Evolutionary conservation across 2,797 vertebrate genomes (phyloP), one percentile per base, ranked within the genome.

Genomic region (Pipistrellus pygmaeus): DNA sequence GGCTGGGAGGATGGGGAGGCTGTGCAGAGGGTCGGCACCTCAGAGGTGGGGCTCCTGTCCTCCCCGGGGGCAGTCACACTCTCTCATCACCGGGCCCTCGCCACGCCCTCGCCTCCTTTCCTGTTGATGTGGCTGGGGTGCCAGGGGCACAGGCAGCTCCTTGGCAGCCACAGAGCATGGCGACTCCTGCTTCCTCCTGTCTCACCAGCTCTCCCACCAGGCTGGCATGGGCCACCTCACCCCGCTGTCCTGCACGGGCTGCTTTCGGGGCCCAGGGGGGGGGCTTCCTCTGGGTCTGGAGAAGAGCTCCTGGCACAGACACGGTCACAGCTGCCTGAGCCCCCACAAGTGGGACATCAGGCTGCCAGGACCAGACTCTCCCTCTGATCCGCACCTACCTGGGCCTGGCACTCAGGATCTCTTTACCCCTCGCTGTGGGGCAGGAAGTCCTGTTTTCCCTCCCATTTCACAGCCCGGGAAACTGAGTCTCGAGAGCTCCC

Each of bases 211-310:
- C 57, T 32, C 44, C 55, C 4, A 5, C 0, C 12, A 18, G 55
- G 23, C 46, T 10, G 23, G 20, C 14, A 1, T 0, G 3, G 55
- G 41, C 32, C 0, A 4, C 9, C 35, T 53, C 5, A 0, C 7
- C 48, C 46, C 1, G 0, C 41, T 38, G 75, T 14, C 71, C 48
- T 21, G 38, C 35, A 11, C 38, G n/a, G 4, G 32, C 44, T 44
- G 30, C 32, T 25, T 46, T 48, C 9, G 48, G 48, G 35, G 30
- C 32, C 3, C 27, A 0, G 0, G 4, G 38, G 4, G 38, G 80
- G 80, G 32, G 12, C 82, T 64, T 73, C 51, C 85, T 88, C 32
- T 48, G 68, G 57, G 27, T 44, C 60, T 35, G 72, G 11, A 55
- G 25, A 35, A 21, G 12, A 44, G 14, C 10, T 25, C 57, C n/a